Evolutionary conservation across 2,888 invertebrate genomes (phyloP).

Genomic region (Clistopyga incitator): DNA sequence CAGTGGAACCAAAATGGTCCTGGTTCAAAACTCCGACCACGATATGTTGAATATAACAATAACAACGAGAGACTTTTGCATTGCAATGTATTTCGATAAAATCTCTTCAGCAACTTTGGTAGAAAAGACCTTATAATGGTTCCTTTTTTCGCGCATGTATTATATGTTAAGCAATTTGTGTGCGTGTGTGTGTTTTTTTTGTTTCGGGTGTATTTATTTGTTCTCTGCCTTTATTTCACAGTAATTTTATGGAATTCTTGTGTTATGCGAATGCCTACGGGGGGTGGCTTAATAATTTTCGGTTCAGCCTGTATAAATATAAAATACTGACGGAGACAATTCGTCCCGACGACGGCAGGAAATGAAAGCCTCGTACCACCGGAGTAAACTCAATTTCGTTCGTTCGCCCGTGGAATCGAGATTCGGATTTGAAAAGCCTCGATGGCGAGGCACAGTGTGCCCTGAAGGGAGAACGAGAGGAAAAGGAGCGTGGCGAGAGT

Average conservation of each 20-base stretch:
- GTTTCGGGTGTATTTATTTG: no score
- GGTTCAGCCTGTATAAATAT: conserved; percentile 24
- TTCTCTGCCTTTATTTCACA: neutral
- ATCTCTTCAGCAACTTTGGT: no score
- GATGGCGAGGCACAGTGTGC: conserved; percentile 22
- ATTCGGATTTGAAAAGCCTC: conserved; percentile 52
- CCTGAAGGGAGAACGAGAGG: conserved; percentile 40
- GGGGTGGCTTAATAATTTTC: conserved; percentile 14
- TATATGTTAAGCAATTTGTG: neutral
- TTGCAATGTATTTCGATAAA: no score
- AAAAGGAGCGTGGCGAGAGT: conserved; percentile 23
- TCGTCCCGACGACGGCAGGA: conserved; percentile 56
- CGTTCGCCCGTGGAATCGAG: conserved; percentile 55
- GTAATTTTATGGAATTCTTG: neutral
- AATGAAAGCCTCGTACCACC: conserved; percentile 51
- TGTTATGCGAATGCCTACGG: neutral
- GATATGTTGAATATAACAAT: no score
- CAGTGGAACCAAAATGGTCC: no score
- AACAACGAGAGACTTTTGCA: no score
- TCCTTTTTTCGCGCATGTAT: no score
- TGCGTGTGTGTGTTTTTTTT: no score
- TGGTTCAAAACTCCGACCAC: no score
- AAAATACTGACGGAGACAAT: conserved; percentile 56
- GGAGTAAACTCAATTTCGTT: conserved; percentile 59
- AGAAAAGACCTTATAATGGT: no score